Evolutionary conservation across 2,797 vertebrate species (phyloP), one percentile per base, ranked within the genome.

Genomic region (Paedocypris micromegethes): DNA sequence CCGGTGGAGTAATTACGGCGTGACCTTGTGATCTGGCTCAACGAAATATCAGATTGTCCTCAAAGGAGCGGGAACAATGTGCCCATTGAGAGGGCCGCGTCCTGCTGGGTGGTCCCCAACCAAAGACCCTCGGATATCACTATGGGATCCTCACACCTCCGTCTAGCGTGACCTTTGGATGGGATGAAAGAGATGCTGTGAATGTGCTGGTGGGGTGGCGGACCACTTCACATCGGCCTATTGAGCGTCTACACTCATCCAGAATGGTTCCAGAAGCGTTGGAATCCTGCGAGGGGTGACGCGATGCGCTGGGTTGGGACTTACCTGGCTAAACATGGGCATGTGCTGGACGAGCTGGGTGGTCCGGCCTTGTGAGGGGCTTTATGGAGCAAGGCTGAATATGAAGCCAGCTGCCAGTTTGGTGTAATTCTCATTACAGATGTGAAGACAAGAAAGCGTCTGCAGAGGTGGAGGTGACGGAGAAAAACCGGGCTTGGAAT

Each of bases 281-380:
- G 65, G 54, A 69, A 63, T 8, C 41, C 5, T 70, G 62, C 2
- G 40, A 62, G 57, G 50, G 48, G 40, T 66, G 58, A 75, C 58
- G 59, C 61, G 58, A 75, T 0, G 9, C 41, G 39, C 44, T 48
- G 47, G 45, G 57, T 45, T 54, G 23, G 65, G 44, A 66, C 53
- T 73, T 78, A 73, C 72, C 74, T 75, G 77, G 71, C 68, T 78
- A 76, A 78, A 75, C 68, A 76, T 68, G 65, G 74, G 64, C 68
- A 74, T 73, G 66, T 42, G 8, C 42, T 50, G 60, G 69, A 58
- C 4, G 9, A 55, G 45, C 66, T 78, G 71, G 77, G 71, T 78
- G 77, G 77, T 73, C 77, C 42, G 2, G 49, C 60, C 69, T 64
- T 53, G 42, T 50, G 47, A 62, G 58, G n/a, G 0, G 9, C 70